These are phyloP conservation scores for Spondyliosoma cantharus DNA, from an alignment of 2,797 vertebrate species.

Conservation along the genomic window DNA sequence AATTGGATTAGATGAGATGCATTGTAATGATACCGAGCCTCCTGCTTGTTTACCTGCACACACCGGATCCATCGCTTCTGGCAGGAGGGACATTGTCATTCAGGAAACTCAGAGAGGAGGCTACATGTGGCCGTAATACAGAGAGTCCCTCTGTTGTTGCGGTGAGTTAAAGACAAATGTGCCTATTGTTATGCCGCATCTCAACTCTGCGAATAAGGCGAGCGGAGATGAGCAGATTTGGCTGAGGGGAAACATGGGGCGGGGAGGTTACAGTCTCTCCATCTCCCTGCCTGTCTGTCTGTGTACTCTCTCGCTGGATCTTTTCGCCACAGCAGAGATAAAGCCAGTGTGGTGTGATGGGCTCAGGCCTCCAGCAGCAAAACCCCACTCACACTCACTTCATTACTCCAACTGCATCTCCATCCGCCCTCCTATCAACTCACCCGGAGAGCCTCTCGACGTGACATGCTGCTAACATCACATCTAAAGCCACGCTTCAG, in stretches of 20 bases:
- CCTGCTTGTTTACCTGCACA: constrained; percentile 41
- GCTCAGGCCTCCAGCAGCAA: constrained; percentile 69
- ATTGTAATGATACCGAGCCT: constrained; percentile 44
- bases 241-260: constrained; percentile 33
- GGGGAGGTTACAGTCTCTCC: constrained; percentile 56
- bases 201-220: constrained; percentile 33
- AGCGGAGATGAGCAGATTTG: constrained; percentile 43
- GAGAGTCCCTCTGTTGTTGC: constrained; percentile 18
- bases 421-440: constrained; percentile 68
- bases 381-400: constrained; percentile 73
- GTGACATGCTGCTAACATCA: constrained; percentile 64
- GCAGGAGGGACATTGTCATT: constrained; percentile 34
- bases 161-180: constrained; percentile 25
- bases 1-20: constrained; percentile 55
- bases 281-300: constrained; percentile 18
- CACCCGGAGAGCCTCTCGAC: constrained; percentile 58
- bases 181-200: constrained; percentile 36
- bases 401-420: constrained; percentile 75
- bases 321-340: constrained; percentile 48
- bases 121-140: neutral
- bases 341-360: constrained; percentile 64
- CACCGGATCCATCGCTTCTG: constrained; percentile 11
- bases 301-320: constrained; percentile 4
- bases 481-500: constrained; percentile 50
- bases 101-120: constrained; percentile 31